phyloP scores from a whole-genome alignment of 2,888 invertebrate species.

The Phrixothrix hirtus region DNA sequence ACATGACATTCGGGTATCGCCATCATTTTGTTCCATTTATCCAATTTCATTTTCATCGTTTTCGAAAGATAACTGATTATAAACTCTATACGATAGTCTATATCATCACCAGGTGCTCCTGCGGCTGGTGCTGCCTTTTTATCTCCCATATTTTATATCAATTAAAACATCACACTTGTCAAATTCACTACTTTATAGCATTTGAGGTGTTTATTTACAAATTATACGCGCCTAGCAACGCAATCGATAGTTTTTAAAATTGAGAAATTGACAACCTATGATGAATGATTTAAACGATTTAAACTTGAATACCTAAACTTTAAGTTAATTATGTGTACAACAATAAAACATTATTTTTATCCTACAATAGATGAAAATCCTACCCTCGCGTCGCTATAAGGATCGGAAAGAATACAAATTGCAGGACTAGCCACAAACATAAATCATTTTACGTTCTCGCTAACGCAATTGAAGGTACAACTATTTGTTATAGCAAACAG shows the following conservation, averaged over 20 bases:
- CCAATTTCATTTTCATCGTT: constrained; percentile 78
- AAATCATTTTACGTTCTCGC: too few species aligned
- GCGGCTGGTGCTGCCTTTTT: too few species aligned
- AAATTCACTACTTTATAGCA: constrained; percentile 16
- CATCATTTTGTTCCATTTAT: constrained; percentile 87
- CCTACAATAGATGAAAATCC: too few species aligned
- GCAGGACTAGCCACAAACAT: too few species aligned
- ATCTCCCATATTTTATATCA: constrained; percentile 34
- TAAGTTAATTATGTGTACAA: too few species aligned
- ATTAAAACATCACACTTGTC: constrained; percentile 4
- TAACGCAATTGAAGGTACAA: too few species aligned
- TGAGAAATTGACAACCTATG: constrained; percentile 19
- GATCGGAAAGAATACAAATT: too few species aligned
- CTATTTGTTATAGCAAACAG: too few species aligned
- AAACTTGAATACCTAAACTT: background rate
- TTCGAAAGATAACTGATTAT: constrained; percentile 74
- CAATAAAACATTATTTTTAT: too few species aligned
- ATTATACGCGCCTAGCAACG: constrained; percentile 43
- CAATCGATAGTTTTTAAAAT: constrained; percentile 34
- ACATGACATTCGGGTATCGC: constrained; percentile 68
- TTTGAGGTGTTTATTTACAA: constrained; percentile 38
- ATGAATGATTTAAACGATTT: constrained; percentile 12
- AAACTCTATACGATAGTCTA: constrained; percentile 76
- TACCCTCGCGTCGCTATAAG: too few species aligned
- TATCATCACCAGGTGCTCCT: constrained; percentile 1